Conservation (phyloP, 2,888 invertebrate species). For the Hesperia comma region DNA sequence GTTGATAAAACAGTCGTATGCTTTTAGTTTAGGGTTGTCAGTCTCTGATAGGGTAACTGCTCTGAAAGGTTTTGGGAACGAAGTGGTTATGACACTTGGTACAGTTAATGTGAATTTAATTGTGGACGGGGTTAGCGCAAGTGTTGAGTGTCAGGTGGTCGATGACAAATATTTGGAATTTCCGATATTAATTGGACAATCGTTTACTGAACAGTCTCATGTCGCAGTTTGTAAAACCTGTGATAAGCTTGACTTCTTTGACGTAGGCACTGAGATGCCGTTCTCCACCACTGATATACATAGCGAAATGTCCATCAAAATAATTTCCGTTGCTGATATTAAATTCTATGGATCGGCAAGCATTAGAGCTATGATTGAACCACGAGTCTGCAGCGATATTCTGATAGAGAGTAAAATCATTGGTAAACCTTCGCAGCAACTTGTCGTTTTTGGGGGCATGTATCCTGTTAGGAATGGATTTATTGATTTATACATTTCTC, state of each 20-base stretch:
- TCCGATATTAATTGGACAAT: constrained; percentile 36
- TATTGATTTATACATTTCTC: constrained; percentile 4
- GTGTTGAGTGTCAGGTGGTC: constrained; percentile 24
- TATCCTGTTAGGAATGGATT: constrained; percentile 16
- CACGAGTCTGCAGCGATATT: neutral
- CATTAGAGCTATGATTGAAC: neutral
- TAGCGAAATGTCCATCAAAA: neutral
- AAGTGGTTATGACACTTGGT: constrained; percentile 25
- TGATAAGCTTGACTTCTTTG: constrained; percentile 26
- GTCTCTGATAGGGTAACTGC: neutral
- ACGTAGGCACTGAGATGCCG: constrained; percentile 32
- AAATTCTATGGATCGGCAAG: constrained; percentile 10
- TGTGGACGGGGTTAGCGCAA: constrained; percentile 35
- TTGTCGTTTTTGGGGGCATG: constrained; percentile 4
- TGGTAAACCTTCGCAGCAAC: constrained; percentile 29
- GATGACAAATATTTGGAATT: constrained; percentile 30
- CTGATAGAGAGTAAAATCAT: constrained; percentile 18
- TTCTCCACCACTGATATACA: neutral
- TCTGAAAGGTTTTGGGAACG: constrained; percentile 38
- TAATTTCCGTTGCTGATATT: neutral
- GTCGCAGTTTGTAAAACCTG: constrained; percentile 33
- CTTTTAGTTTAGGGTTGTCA: neutral
- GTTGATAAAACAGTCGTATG: constrained; percentile 11
- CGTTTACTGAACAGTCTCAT: constrained; percentile 37
- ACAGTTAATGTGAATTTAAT: neutral